Conservation (phyloP, 2,113 vertebrate genomes). For the Fregata magnificens region DNA sequence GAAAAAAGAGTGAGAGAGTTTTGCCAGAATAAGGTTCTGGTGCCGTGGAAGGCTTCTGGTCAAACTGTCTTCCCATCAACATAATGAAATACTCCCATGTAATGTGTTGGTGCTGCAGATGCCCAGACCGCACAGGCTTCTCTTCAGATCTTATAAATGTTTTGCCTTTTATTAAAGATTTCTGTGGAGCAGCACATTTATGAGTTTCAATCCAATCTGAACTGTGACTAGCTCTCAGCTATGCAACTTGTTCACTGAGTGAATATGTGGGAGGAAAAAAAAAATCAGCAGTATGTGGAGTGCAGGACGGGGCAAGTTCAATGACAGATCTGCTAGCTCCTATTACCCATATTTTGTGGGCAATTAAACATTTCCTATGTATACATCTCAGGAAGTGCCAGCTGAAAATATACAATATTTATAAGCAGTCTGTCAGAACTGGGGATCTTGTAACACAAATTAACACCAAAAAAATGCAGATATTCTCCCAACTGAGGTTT, state of each 20-base stretch:
- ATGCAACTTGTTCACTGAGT: neutral
- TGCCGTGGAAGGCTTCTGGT: neutral
- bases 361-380: neutral
- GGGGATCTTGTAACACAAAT: neutral
- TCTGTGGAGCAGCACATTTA: neutral
- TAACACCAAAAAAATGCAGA: neutral
- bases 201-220: neutral
- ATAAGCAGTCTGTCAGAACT: neutral
- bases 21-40: neutral
- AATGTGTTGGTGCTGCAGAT: neutral
- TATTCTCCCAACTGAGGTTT: neutral
- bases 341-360: neutral
- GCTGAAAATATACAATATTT: neutral
- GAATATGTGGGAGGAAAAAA: neutral
- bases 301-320: neutral
- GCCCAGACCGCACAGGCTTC: neutral
- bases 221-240: neutral
- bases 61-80: neutral
- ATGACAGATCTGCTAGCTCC: neutral
- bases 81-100: neutral
- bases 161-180: neutral
- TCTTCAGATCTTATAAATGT: neutral
- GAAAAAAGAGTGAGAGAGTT: neutral
- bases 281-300: neutral
- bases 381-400: neutral